Percentiles rank a stretch among this genome's conserved stretches.
These are phyloP conservation scores for Drosophila mettleri DNA, from an alignment of 2,888 invertebrate genomes.

Conservation along the genomic window DNA sequence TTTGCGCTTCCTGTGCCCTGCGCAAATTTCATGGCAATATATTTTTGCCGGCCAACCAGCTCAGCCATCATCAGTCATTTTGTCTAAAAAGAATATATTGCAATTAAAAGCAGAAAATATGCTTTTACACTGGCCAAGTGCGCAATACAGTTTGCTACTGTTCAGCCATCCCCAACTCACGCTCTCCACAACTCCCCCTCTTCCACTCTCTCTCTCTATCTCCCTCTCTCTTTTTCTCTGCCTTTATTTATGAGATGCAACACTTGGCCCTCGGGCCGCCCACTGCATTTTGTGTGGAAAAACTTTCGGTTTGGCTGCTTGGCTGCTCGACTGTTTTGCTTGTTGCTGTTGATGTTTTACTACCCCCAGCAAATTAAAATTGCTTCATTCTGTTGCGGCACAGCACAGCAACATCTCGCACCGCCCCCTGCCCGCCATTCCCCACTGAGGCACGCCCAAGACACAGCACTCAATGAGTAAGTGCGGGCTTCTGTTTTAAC, in stretches of 20 bases:
- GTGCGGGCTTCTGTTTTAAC: constrained; percentile 40
- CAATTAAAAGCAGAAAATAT: constrained; percentile 80
- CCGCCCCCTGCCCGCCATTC: constrained; percentile 19
- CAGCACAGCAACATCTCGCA: constrained; percentile 63
- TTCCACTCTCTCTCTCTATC: neutral
- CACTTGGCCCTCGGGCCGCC: constrained; percentile 63
- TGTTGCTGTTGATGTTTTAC: constrained; percentile 77
- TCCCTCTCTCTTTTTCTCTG: neutral
- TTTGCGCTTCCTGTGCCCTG: constrained; percentile 75
- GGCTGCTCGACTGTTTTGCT: constrained; percentile 34
- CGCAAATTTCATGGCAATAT: constrained; percentile 79
- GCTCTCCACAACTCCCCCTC: neutral
- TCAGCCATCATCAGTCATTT: constrained; percentile 78
- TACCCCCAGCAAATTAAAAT: constrained; percentile 74
- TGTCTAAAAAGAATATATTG: constrained; percentile 81
- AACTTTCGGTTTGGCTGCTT: constrained; percentile 49
- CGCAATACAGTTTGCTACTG: constrained; percentile 39
- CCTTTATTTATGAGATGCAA: constrained; percentile 73
- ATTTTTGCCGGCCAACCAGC: constrained; percentile 65
- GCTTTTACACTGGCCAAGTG: constrained; percentile 68
- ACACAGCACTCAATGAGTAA: constrained; percentile 27
- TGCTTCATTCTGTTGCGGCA: constrained; percentile 62
- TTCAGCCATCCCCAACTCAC: neutral
- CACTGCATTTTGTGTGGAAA: constrained; percentile 65
- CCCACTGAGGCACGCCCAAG: neutral